Evolutionary conservation across 2,888 invertebrate genomes (phyloP), one percentile per base, ranked within the genome.

Genomic region (Smittia sp.): DNA sequence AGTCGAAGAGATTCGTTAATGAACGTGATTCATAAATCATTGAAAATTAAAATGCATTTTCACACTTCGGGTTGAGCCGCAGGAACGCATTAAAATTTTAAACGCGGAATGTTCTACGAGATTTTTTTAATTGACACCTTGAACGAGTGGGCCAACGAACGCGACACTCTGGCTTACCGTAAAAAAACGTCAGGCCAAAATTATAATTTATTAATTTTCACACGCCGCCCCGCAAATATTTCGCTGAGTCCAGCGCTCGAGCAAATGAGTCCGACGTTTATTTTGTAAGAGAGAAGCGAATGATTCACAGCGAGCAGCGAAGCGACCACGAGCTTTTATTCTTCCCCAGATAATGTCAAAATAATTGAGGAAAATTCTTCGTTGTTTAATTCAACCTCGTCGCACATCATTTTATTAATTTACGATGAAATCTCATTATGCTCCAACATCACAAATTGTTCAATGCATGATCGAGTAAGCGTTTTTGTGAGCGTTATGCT

Each of bases 391-490:
- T n/a, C n/a, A 46, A 6, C 46, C 11, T 15, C 15, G 11, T 3
- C n/a, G 46, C 15, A n/a, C 46, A 46, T 11, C 32, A 32, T 32
- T 32, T n/a, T 32, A 32, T 32, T 18, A 58, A n/a, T 58, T 58
- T 58, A 58, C 22, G 22, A 20, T 58, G 18, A 58, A 58, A 58
- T 58, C 58, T 58, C 58, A 58, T 58, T 58, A 58, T 58, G 18
- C 58, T 46, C 15, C 7, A 15, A 15, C 58, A 58, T 20, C 15
- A 15, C 20, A 18, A 20, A 18, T 3, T 58, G 18, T 20, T 58
- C 2, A 18, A 58, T 58, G 22, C 58, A 58, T 58, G 58, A 58
- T 58, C 20, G 58, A 58, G 18, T 18, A 58, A 22, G 18, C 18
- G 58, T 9, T 58, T 11, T 18, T 20, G 18, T 18, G 22, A 22